phyloP scores from a whole-genome alignment of 2,888 invertebrate genomes.

The Mayetiola destructor region DNA sequence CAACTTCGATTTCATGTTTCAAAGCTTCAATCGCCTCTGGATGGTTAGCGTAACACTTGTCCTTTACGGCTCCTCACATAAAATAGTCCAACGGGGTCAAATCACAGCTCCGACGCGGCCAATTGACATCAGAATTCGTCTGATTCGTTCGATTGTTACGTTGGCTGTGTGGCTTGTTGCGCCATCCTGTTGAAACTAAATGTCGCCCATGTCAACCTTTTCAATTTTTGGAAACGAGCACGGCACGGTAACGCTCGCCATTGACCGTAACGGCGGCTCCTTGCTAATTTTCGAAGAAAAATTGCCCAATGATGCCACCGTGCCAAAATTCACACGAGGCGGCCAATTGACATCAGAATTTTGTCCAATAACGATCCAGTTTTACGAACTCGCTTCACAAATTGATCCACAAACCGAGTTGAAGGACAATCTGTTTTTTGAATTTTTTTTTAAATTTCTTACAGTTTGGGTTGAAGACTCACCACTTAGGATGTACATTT shows the following conservation, averaged over 20 bases:
- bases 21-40: slow-evolving; percentile 16
- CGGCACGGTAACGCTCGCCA: slow-evolving; percentile 15
- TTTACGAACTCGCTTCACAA: slow-evolving; percentile 15
- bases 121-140: slow-evolving; percentile 19
- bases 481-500: too few relatives aligned
- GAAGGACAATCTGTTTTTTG: too few relatives aligned
- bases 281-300: slow-evolving; percentile 15
- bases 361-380: slow-evolving; percentile 16
- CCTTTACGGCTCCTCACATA: slow-evolving; percentile 13
- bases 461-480: too few relatives aligned
- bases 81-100: slow-evolving; percentile 19
- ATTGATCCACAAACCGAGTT: too few relatives aligned
- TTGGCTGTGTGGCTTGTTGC: slow-evolving; percentile 4
- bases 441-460: too few relatives aligned
- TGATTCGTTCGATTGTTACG: slow-evolving; percentile 3
- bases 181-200: slow-evolving; percentile 13
- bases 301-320: slow-evolving; percentile 15
- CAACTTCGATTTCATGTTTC: slow-evolving; percentile 14
- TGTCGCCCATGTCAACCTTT: neutral
- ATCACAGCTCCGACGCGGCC: slow-evolving; percentile 20
- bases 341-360: slow-evolving; percentile 8
- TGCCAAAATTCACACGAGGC: slow-evolving; percentile 15
- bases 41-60: slow-evolving; percentile 17
- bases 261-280: slow-evolving; percentile 15
- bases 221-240: slow-evolving; percentile 2